Evolutionary conservation across 2,797 vertebrate species (phyloP).

Genomic region (Centropyge bicolor): DNA sequence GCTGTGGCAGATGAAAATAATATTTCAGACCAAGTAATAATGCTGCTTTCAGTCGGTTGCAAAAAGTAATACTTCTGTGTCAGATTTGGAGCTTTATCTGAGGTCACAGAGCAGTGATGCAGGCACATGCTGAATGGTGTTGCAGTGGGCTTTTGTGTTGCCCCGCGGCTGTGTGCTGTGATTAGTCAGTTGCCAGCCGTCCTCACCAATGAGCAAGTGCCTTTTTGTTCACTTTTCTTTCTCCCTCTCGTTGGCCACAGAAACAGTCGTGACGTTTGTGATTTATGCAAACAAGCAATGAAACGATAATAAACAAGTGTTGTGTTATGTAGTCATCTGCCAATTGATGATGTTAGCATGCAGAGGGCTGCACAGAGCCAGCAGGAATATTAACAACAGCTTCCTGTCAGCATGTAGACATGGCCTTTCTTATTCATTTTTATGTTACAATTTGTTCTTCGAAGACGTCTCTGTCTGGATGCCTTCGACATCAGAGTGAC

Average conservation of each 20-base stretch:
- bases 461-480: neutral
- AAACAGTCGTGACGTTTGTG: neutral
- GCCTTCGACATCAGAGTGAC: conserved; percentile 16
- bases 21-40: conserved; percentile 46
- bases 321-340: conserved; percentile 1
- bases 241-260: neutral
- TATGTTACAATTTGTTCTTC: conserved; percentile 11
- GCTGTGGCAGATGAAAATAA: conserved; percentile 12
- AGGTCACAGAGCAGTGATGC: conserved; percentile 40
- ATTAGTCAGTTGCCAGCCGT: conserved; percentile 25
- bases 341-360: neutral
- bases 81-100: conserved; percentile 17
- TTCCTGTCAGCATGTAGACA: neutral
- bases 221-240: conserved; percentile 10
- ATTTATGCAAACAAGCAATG: conserved; percentile 17
- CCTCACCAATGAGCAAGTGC: conserved; percentile 11
- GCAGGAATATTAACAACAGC: conserved; percentile 9
- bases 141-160: conserved; percentile 10
- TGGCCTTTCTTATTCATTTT: conserved; percentile 2
- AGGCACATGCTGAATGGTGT: conserved; percentile 13
- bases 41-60: conserved; percentile 7
- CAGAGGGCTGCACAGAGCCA: conserved; percentile 4
- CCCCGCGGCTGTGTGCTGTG: neutral
- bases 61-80: conserved; percentile 39
- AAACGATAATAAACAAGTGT: conserved; percentile 10